A percentile compares a stretch with the other conserved stretches of the same genome.
These are phyloP conservation scores for Caenorhabditis elegans DNA, from an alignment of 1,140 invertebrate species.

Conservation along the genomic window DNA sequence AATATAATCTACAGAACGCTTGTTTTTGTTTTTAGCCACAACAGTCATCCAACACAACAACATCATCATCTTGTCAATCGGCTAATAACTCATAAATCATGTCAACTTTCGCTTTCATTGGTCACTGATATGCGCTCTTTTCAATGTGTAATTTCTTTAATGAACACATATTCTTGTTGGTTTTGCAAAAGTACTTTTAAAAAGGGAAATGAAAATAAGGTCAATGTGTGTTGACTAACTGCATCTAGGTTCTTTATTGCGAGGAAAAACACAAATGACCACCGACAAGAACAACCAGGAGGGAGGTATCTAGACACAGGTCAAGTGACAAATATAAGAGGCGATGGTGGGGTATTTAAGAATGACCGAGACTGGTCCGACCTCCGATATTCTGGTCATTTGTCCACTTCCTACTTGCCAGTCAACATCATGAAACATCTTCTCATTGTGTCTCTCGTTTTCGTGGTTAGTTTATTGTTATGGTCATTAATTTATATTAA, in stretches of 20 bases:
- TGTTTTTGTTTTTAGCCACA: constrained; percentile 11
- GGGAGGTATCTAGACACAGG: not conserved
- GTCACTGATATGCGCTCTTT: not conserved
- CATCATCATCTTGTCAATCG: not conserved
- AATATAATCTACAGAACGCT: not conserved
- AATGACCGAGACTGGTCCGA: constrained; percentile 16
- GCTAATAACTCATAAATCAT: constrained; percentile 22
- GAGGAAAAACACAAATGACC: constrained; percentile 8
- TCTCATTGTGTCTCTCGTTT: constrained; percentile 9
- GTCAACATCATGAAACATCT: not conserved
- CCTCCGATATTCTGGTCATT: constrained; percentile 5
- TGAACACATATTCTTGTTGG: not conserved
- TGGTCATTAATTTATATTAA: too few species aligned
- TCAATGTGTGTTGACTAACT: not conserved
- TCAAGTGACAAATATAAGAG: not conserved
- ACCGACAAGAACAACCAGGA: constrained; percentile 2
- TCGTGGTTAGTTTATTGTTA: not conserved
- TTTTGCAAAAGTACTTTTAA: not conserved
- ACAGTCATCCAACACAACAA: not conserved
- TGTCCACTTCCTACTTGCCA: not conserved
- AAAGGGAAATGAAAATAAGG: not conserved
- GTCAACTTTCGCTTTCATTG: not conserved
- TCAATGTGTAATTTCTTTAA: not conserved
- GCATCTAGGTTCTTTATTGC: not conserved
- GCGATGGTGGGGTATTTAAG: constrained; percentile 22